Evolutionary conservation across 2,797 vertebrate genomes (phyloP).

Genomic region (Sebastes paucispinis): DNA sequence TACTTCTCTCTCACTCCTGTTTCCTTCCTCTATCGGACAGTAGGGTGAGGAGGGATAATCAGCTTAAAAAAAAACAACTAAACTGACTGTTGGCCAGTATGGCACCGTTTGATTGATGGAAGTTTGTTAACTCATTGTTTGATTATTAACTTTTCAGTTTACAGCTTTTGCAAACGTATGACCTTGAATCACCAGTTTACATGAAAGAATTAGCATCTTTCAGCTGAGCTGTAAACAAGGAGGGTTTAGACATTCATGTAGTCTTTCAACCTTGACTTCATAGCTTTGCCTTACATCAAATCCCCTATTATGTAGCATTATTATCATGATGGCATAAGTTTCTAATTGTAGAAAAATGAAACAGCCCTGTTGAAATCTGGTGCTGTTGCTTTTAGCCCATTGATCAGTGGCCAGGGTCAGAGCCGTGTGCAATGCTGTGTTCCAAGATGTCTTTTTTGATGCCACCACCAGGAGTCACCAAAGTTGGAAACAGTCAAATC

Average conservation of each 20-base stretch:
- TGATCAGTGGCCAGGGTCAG: background rate
- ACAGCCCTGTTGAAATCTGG: background rate
- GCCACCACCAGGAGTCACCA: conserved; percentile 1
- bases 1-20: conserved; percentile 22
- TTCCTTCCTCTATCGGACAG: conserved; percentile 62
- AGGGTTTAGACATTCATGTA: background rate
- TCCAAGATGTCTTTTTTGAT: background rate
- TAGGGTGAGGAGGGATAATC: conserved; percentile 20
- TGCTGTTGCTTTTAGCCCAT: background rate
- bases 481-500: background rate
- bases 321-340: background rate
- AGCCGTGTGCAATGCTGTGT: background rate
- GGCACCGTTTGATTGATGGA: background rate
- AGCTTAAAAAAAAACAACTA: background rate
- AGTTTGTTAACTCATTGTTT: background rate
- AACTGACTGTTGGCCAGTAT: background rate
- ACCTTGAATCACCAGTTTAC: background rate
- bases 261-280: background rate
- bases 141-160: background rate
- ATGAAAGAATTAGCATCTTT: background rate
- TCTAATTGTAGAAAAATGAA: background rate
- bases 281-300: background rate
- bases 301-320: background rate
- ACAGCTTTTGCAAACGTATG: background rate
- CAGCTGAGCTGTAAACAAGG: background rate